Conservation (phyloP, 2,113 vertebrate species). For the Indicator maculatus region DNA sequence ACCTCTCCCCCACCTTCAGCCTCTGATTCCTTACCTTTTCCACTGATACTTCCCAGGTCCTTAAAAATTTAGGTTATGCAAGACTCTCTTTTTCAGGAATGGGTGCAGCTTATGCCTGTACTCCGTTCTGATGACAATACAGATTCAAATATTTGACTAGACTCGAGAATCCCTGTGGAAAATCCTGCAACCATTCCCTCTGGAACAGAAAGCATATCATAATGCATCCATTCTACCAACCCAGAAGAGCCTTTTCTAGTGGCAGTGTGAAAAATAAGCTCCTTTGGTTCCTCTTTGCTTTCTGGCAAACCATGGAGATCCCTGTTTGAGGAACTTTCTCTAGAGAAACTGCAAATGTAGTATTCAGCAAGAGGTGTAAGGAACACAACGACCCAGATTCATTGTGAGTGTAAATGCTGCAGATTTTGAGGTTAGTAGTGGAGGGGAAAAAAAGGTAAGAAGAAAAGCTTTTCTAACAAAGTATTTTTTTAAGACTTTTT, state of each 20-base stretch:
- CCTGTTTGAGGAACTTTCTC: background rate
- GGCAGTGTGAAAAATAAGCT: background rate
- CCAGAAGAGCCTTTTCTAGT: background rate
- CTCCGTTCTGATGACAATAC: background rate
- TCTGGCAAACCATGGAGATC: background rate
- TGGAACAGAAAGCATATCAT: background rate
- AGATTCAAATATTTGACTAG: background rate
- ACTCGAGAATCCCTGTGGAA: background rate
- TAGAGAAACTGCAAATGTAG: background rate
- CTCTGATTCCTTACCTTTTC: background rate
- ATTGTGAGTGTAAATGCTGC: background rate
- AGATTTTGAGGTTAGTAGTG: background rate
- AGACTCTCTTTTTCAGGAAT: background rate
- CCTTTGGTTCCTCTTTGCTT: background rate
- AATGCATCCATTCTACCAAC: background rate
- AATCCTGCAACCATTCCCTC: background rate
- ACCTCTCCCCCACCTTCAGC: background rate
- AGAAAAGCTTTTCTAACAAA: background rate
- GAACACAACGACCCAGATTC: background rate
- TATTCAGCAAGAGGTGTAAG: background rate
- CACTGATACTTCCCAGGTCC: background rate
- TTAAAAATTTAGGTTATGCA: background rate
- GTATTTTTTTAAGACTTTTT: background rate
- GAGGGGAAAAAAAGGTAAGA: background rate
- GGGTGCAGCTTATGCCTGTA: background rate